Conservation (phyloP, 1,140 invertebrate species). For the Calliphora vicina region DNA sequence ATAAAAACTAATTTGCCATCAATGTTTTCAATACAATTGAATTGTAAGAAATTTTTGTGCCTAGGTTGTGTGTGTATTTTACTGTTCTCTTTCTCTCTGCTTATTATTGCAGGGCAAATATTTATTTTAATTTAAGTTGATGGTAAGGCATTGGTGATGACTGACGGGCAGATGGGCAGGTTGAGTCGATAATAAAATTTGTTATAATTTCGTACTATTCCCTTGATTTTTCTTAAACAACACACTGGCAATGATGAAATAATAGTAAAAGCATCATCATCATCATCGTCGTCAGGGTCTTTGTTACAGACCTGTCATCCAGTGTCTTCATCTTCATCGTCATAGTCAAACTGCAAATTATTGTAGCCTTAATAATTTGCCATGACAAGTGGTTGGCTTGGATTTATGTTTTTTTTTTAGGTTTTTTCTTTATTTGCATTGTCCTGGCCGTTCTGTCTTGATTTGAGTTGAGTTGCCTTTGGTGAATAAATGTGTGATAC, state of each 20-base stretch:
- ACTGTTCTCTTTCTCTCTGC: background rate
- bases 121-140: background rate
- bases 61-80: background rate
- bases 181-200: background rate
- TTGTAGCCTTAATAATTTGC: background rate
- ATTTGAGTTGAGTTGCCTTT: too few species aligned
- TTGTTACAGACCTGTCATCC: background rate
- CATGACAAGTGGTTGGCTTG: slow-evolving; percentile 8
- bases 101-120: background rate
- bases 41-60: background rate
- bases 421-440: background rate
- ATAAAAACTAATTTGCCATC: background rate
- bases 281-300: background rate
- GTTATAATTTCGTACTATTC: background rate
- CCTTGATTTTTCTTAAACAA: background rate
- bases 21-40: background rate
- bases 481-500: background rate
- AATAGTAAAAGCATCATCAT: background rate
- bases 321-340: background rate
- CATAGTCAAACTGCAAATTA: background rate
- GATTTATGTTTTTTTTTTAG: background rate
- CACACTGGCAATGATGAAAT: background rate
- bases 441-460: background rate
- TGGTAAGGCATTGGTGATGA: background rate
- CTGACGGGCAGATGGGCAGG: background rate